Conservation (phyloP, 53 echinoderm and acorn worm species). For the Echinarachnius parma region DNA sequence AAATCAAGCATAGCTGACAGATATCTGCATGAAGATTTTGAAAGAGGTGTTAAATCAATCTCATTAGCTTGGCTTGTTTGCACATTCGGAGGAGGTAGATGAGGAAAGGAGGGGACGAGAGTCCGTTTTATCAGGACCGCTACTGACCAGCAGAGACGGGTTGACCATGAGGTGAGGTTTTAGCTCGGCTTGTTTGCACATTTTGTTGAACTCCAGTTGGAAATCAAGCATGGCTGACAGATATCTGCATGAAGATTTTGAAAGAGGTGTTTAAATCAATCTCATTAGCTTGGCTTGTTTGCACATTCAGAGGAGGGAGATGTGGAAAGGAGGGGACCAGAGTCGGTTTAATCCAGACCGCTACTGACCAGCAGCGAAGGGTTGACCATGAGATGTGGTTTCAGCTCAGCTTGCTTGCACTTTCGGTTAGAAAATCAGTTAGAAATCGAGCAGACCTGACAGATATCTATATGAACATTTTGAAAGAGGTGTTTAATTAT, state of each 20-base stretch:
- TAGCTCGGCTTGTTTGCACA: conserved; percentile 3
- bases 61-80: too few species aligned
- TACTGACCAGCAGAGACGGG: background rate
- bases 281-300: too few species aligned
- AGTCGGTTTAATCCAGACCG: conserved; percentile 31
- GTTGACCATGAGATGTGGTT: background rate
- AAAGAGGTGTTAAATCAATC: too few species aligned
- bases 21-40: too few species aligned
- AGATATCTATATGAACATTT: too few species aligned
- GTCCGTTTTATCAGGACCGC: conserved; percentile 28
- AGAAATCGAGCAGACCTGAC: conserved; percentile 63
- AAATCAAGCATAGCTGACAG: conserved; percentile 67
- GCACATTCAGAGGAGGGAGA: too few species aligned
- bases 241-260: too few species aligned
- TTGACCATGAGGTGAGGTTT: background rate
- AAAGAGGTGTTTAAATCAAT: too few species aligned
- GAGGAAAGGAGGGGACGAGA: too few species aligned
- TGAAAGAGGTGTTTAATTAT: too few species aligned
- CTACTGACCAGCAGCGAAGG: background rate
- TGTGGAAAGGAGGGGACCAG: too few species aligned
- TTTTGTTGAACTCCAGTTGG: conserved; percentile 33
- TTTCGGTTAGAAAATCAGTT: conserved; percentile 26
- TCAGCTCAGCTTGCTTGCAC: conserved; percentile 3
- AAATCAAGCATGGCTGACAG: conserved; percentile 67
- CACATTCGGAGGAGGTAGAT: too few species aligned